Evolutionary conservation across 92 coral and sea anemone genomes (phyloP).

Genomic region (Diadumene lineata): DNA sequence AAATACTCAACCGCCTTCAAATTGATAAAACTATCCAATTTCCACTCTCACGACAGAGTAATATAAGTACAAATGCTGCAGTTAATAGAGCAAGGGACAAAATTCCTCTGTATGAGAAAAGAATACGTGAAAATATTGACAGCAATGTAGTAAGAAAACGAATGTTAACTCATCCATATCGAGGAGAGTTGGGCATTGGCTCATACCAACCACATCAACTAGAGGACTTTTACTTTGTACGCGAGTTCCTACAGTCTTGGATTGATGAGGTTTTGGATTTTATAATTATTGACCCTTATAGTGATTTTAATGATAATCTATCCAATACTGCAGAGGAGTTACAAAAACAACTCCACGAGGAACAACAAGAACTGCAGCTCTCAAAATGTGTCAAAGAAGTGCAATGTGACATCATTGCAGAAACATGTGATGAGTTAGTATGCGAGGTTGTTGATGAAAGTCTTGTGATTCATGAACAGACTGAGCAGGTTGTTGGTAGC

Average conservation of each 20-base stretch:
- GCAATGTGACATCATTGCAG: conserved; percentile 43
- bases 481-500: conserved; percentile 31
- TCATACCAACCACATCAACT: conserved; percentile 86
- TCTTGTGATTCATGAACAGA: conserved; percentile 49
- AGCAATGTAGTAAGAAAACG: conserved; percentile 38
- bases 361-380: conserved; percentile 32
- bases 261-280: conserved; percentile 69
- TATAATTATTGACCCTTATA: conserved; percentile 45
- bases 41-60: conserved; percentile 40
- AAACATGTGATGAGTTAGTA: conserved; percentile 41
- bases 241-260: conserved; percentile 74
- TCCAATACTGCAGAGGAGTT: conserved; percentile 35
- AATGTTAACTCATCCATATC: conserved; percentile 50
- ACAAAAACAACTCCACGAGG: conserved; percentile 56
- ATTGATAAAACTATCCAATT: conserved; percentile 16
- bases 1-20: conserved; percentile 49
- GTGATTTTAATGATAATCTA: conserved; percentile 19
- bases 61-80: conserved; percentile 30
- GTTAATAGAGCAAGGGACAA: conserved; percentile 46
- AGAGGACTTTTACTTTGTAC: conserved; percentile 75
- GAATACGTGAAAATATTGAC: conserved; percentile 33
- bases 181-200: conserved; percentile 76
- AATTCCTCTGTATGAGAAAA: conserved; percentile 54
- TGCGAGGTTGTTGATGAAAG: conserved; percentile 45
- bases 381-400: conserved; percentile 33